Base-by-base conservation (phyloP, 2,113 vertebrate genomes). In the Protobothrops mucrosquamatus region DNA sequence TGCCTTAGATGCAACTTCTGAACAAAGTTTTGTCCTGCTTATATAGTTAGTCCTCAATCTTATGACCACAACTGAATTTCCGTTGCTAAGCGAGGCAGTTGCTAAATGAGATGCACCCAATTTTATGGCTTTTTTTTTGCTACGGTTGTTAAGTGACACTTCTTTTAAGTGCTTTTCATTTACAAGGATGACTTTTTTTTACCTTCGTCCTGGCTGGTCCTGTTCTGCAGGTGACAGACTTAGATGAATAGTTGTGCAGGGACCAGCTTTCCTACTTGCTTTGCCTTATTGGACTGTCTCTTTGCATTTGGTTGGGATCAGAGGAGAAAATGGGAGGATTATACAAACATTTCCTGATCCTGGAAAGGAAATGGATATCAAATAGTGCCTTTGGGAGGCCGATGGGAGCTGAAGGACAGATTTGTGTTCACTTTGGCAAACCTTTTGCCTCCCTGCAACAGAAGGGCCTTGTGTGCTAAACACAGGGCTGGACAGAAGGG, bases 321-420 rank as follows among this genome's bases (percentile, higher is more conserved):
- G 43, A 43, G 87, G 48, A 10, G 29, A 29, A 22, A 12, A 10
- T 0, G 11, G 74, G 74, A 86, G 23, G 39, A 74, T 48, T 87
- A 91, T 34, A 9, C n/a, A 92, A 92, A 89, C 55, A 46, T 92
- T 86, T 43, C 74, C 74, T 8, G 22, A 43, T 18, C 59, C 24
- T n/a, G 55, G 85, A 85, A 88, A 91, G 85, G 93, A 91, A 81
- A 87, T 61, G 43, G 89, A 56, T 57, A 92, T 85, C n/a, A 88
- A 91, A 57, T 20, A 24, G 43, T 90, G 61, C 43, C 29, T 3
- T 85, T 9, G 29, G 55, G 90, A 81, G 46, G 64, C 90, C n/a
- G 20, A 64, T 48, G 55, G 64, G n/a, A 91, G 55, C 52, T 23
- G 48, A 61, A 51, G 93, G 87, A 56, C 87, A 64, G 69, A 54